Conservation (phyloP, 1,140 invertebrate genomes). For the Drosophila baimaii region DNA sequence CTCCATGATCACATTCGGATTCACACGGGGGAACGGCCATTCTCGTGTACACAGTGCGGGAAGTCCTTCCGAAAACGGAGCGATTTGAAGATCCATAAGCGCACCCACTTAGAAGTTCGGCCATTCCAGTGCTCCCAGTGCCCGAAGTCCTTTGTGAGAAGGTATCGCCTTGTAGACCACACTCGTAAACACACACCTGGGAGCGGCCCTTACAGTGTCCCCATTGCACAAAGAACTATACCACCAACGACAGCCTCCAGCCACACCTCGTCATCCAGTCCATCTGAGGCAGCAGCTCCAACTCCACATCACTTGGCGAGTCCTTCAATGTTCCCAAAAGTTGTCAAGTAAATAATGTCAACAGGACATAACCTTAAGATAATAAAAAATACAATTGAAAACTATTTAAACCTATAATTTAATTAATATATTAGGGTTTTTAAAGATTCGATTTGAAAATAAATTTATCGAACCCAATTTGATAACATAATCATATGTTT, state of each 20-base stretch:
- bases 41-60: neutral
- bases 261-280: neutral
- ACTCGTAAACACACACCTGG: neutral
- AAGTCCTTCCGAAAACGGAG: neutral
- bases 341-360: neutral
- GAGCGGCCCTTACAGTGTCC: neutral
- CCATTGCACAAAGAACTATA: neutral
- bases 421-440: too few relatives aligned
- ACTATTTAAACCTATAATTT: too few relatives aligned
- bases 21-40: neutral
- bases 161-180: neutral
- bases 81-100: neutral
- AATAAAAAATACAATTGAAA: neutral
- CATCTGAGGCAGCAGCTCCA: neutral
- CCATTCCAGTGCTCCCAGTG: slow-evolving; percentile 2
- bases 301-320: neutral
- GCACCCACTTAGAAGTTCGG: slow-evolving; percentile 1
- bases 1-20: neutral
- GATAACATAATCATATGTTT: too few relatives aligned
- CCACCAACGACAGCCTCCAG: neutral
- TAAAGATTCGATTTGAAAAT: too few relatives aligned
- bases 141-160: neutral
- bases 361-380: neutral
- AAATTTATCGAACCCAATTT: too few relatives aligned
- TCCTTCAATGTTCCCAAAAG: neutral